phyloP scores from a whole-genome alignment of 64 coral and sea anemone genomes.

The Catalaphyllia jardinei region DNA sequence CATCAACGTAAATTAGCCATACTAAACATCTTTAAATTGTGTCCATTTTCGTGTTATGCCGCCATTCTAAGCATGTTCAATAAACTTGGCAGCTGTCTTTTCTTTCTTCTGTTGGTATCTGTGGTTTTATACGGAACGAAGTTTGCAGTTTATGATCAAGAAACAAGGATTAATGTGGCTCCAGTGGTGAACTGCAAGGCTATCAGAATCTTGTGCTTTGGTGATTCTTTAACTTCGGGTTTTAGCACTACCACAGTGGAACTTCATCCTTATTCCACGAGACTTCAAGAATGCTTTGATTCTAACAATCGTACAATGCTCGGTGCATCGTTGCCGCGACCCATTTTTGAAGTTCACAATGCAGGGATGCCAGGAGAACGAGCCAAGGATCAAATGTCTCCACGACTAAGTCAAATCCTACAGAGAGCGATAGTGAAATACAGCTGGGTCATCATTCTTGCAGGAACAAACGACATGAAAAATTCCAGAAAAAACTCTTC shows the following conservation, averaged over 20 bases:
- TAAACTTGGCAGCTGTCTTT: background rate
- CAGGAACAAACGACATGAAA: conserved; percentile 70
- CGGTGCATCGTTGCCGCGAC: background rate
- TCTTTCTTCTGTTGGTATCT: too few species aligned
- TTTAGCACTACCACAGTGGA: background rate
- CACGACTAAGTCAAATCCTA: conserved; percentile 37
- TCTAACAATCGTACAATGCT: background rate
- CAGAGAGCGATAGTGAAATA: background rate
- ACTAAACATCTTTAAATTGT: too few species aligned
- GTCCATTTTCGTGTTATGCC: too few species aligned
- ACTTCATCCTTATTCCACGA: conserved; percentile 59
- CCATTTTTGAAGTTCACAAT: conserved; percentile 28
- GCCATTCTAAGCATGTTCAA: background rate
- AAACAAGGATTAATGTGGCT: background rate
- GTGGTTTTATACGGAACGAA: background rate
- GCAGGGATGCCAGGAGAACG: conserved; percentile 50
- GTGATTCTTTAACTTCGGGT: conserved; percentile 66
- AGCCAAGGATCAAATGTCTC: conserved; percentile 45
- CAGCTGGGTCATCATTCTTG: conserved; percentile 71
- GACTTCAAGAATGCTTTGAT: conserved; percentile 37
- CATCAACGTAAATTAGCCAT: too few species aligned
- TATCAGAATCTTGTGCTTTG: conserved; percentile 74
- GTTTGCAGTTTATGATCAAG: too few species aligned
- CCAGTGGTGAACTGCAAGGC: background rate
- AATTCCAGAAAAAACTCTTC: background rate